These are phyloP conservation scores for Drosophila ficusphila DNA, from an alignment of 1,140 invertebrate genomes.

Conservation along the genomic window DNA sequence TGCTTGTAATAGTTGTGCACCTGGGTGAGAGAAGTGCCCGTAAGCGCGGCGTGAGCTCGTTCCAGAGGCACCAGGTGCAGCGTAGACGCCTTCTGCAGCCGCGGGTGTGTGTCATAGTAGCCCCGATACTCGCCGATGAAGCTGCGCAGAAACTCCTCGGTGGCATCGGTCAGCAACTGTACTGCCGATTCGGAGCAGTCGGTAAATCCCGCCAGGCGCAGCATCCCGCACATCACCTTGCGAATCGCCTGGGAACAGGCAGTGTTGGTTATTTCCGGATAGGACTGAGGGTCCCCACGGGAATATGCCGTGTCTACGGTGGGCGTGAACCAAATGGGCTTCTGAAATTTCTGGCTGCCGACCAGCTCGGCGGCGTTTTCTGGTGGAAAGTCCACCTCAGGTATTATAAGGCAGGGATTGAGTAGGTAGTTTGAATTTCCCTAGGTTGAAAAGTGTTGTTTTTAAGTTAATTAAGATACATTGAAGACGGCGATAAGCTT, in stretches of 20 bases:
- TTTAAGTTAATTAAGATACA: not conserved
- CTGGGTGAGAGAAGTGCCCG: conserved; percentile 70
- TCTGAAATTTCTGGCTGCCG: conserved; percentile 76
- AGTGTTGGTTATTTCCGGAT: conserved; percentile 61
- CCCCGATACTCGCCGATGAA: conserved; percentile 60
- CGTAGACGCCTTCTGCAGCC: conserved; percentile 37
- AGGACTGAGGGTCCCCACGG: conserved; percentile 61
- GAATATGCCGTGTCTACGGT: conserved; percentile 67
- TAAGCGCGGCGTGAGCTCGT: conserved; percentile 63
- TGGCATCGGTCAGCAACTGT: conserved; percentile 68
- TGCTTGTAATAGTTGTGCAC: conserved; percentile 84
- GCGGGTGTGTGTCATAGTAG: conserved; percentile 39
- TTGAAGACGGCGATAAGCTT: too few relatives aligned
- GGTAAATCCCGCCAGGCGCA: conserved; percentile 76
- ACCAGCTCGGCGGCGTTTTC: conserved; percentile 79
- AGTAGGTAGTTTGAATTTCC: conserved; percentile 76
- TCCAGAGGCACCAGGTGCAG: conserved; percentile 63
- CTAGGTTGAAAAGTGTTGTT: conserved; percentile 19
- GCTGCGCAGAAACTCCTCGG: conserved; percentile 72
- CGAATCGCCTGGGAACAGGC: conserved; percentile 60
- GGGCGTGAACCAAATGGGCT: conserved; percentile 82
- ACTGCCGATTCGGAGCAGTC: conserved; percentile 78
- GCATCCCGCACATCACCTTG: conserved; percentile 75
- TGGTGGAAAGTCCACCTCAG: conserved; percentile 79
- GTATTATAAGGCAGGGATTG: conserved; percentile 83